Base-by-base conservation (phyloP, 2,113 vertebrate species). In the Microcebus ravelobensis region DNA sequence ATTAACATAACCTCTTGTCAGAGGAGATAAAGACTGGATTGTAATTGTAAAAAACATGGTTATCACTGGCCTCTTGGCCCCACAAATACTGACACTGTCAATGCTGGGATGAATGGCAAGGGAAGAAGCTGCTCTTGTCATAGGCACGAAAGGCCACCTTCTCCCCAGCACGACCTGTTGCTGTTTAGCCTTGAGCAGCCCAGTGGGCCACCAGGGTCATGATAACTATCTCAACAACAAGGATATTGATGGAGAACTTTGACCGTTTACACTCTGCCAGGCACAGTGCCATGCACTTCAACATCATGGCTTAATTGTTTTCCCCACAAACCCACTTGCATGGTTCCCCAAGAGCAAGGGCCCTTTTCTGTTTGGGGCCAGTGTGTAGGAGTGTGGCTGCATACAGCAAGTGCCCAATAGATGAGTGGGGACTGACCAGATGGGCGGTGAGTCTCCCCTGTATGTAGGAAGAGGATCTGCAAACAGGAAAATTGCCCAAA, bases 1-100 rank as follows among this genome's bases (percentile, higher is more conserved):
- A 79, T 96, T 94, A 96, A 74, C 87, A 84, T 95, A 96, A 95
- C 92, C 88, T 96, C 73, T 63, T 83, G 93, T 82, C 82, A 71
- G 67, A 82, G 84, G 82, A 88, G 93, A 94, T 80, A 91, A 96
- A 95, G 93, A 76, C 48, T 17, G 1, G 3, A n/a, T 67, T 13
- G 67, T 74, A 96, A 96, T 74, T 94, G 94, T 36, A 82, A 18
- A 73, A 94, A 85, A 76, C 90, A 36, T 76, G 90, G 70, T 76
- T 36, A 55, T 71, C 52, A 9, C 6, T 0, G 13, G 86, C 74
- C 52, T 36, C 61, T 45, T 90, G 59, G 14, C 39, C 77, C 59
- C 73, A 59, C 96, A 85, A 81, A 96, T 87, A 95, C 63, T 96
- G 95, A 81, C 92, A 34, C 71, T 67, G 76, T 50, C 12, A 3